These are phyloP conservation scores for Dryomyza anilis DNA, from an alignment of 2,888 invertebrate species.

Conservation along the genomic window DNA sequence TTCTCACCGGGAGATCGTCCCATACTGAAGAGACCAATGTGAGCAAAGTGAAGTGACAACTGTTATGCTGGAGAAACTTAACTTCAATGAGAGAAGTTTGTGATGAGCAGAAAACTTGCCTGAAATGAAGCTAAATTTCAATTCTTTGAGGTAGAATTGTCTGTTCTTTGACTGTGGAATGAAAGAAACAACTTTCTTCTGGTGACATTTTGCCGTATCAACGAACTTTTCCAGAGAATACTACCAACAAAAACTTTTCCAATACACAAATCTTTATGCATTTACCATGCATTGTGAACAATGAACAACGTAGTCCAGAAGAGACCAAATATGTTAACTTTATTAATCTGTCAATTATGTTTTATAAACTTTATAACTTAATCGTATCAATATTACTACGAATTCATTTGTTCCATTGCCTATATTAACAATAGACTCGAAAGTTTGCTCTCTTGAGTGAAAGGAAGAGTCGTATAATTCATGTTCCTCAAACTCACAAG, in stretches of 20 bases:
- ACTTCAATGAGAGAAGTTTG: neutral
- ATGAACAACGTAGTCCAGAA: too few relatives aligned
- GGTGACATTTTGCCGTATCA: too few relatives aligned
- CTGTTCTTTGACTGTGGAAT: neutral
- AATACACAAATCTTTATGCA: too few relatives aligned
- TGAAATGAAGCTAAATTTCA: conserved; percentile 31
- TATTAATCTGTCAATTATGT: neutral
- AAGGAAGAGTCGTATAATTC: neutral
- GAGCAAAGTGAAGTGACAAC: neutral
- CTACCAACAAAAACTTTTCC: too few relatives aligned
- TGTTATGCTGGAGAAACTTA: neutral
- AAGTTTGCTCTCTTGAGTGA: neutral
- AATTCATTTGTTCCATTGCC: neutral
- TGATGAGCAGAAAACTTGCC: neutral
- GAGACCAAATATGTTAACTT: neutral
- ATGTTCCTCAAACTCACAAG: conserved; percentile 5
- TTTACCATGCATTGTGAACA: too few relatives aligned
- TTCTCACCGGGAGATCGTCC: conserved; percentile 66
- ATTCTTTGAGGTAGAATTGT: neutral
- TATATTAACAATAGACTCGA: neutral
- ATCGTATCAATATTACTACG: neutral
- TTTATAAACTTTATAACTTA: neutral
- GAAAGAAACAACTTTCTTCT: neutral
- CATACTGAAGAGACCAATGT: conserved; percentile 40
- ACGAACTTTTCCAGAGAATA: too few relatives aligned